A percentile compares a stretch with the other conserved stretches of the same genome.
These are phyloP conservation scores for Probaryconus sp. DNA, from an alignment of 1,140 invertebrate genomes.

Conservation along the genomic window DNA sequence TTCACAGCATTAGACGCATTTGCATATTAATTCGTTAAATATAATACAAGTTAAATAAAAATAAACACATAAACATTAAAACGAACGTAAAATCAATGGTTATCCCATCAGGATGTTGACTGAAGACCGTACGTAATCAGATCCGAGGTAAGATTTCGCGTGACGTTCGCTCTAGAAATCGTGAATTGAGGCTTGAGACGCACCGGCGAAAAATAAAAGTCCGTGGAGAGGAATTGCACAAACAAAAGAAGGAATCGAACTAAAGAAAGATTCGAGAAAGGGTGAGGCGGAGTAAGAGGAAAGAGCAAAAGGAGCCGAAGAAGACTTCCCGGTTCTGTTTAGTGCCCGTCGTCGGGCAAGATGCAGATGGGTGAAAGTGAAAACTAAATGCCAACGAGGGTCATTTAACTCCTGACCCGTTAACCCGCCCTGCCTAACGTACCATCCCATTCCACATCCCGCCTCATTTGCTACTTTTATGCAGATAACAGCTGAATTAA, in stretches of 20 bases:
- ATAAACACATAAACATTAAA: too few species aligned
- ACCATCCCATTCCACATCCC: conserved; percentile 53
- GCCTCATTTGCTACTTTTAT: conserved; percentile 56
- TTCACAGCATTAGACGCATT: too few species aligned
- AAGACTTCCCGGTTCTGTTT: conserved; percentile 54
- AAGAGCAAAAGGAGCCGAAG: conserved; percentile 17
- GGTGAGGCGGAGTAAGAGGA: conserved; percentile 4
- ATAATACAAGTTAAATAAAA: too few species aligned
- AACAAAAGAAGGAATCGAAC: conserved; percentile 10
- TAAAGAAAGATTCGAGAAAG: conserved; percentile 23
- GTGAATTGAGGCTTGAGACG: conserved; percentile 19
- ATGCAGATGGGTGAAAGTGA: conserved; percentile 77
- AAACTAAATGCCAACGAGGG: conserved; percentile 75
- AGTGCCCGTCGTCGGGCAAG: conserved; percentile 41
- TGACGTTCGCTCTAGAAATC: conserved; percentile 28
- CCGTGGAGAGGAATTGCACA: neutral
- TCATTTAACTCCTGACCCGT: conserved; percentile 78
- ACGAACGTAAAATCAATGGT: too few species aligned
- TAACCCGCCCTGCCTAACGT: conserved; percentile 66
- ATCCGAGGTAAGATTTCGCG: conserved; percentile 9
- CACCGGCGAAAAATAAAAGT: conserved; percentile 10
- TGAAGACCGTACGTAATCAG: conserved; percentile 13
- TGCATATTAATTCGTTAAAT: too few species aligned
- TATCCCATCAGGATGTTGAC: too few species aligned
- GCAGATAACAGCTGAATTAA: conserved; percentile 52